Evolutionary conservation across 2,888 invertebrate genomes (phyloP), one percentile per base, ranked within the genome.

Genomic region (Neocrepidodera transversa): DNA sequence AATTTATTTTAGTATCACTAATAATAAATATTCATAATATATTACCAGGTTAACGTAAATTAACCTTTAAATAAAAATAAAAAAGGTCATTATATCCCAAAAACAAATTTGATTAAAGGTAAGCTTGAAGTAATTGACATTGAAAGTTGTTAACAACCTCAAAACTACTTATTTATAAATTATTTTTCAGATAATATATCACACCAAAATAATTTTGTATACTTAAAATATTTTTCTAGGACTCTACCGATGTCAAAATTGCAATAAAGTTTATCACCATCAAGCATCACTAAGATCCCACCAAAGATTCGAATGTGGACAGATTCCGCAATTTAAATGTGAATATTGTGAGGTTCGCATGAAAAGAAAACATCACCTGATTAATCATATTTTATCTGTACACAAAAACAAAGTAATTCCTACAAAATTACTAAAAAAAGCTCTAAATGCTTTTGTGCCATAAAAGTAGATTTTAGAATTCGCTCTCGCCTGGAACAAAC

Each of bases 291-390:
- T 65, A 26, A 55, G 45, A 4, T 56, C 60, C 1, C 65, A 65
- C 8, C 40, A 55, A 11, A 63, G 60, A 10, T 65, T 47, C 48
- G 65, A 65, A 4, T 65, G 65, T 32, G 62, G 63, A 2, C 57
- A 63, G n/a, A 53, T 48, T 20, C 60, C 60, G 7, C 63, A 30
- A 35, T 66, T 63, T 38, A 57, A 53, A n/a, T 66, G 65, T 16
- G 45, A 38, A 1, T 63, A 55, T 43, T 66, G 65, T 23, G 50
- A 53, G 1, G 56, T 53, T 17, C 52, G 55, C 5, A 52, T 56
- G 10, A 66, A 61, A 58, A 32, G 62, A 11, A 66, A 63, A 45
- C 62, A 63, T 47, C 62, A 63, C 38, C 55, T 65, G 5, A 40
- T 58, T 14, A 48, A 56, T 20, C 65, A 65, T 28, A 42, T 65